A percentile compares a stretch with the other conserved stretches of the same genome.
Conservation (phyloP, 2,113 vertebrate species). For the Morone chrysops region DNA sequence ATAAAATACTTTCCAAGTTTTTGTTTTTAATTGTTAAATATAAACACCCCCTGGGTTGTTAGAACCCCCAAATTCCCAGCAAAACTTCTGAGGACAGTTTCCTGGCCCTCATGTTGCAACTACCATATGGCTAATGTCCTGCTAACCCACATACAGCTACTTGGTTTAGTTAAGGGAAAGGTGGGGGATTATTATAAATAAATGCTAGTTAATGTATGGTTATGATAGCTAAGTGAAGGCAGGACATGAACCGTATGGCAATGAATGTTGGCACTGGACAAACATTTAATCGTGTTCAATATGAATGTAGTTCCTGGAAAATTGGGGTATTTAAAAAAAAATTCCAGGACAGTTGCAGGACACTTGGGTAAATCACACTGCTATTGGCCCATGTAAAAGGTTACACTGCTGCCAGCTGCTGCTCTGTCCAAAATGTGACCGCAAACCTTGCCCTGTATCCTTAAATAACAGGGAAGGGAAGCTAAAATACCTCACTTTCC, state of each 20-base stretch:
- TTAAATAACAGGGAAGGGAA: conserved; percentile 36
- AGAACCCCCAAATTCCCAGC: not conserved
- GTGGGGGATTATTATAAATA: not conserved
- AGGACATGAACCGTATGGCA: too few relatives aligned
- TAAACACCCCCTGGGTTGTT: not conserved
- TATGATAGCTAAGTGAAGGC: not conserved
- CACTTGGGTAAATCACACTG: not conserved
- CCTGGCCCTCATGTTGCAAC: not conserved
- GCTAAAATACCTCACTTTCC: conserved; percentile 16
- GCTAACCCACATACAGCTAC: not conserved
- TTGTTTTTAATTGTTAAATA: not conserved
- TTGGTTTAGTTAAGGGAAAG: not conserved
- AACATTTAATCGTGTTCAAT: too few relatives aligned
- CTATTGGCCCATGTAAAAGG: conserved; percentile 3
- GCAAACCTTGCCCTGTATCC: not conserved
- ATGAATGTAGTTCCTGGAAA: not conserved
- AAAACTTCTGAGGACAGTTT: not conserved
- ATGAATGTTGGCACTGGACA: too few relatives aligned
- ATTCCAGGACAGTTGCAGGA: too few relatives aligned
- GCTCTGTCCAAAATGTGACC: not conserved
- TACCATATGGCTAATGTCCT: not conserved
- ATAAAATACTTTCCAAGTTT: too few relatives aligned
- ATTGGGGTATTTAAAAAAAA: not conserved
- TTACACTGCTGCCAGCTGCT: conserved; percentile 10
- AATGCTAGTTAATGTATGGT: not conserved